Base-by-base conservation (phyloP, 2,797 vertebrate genomes). In the Cyclopterus lumpus region DNA sequence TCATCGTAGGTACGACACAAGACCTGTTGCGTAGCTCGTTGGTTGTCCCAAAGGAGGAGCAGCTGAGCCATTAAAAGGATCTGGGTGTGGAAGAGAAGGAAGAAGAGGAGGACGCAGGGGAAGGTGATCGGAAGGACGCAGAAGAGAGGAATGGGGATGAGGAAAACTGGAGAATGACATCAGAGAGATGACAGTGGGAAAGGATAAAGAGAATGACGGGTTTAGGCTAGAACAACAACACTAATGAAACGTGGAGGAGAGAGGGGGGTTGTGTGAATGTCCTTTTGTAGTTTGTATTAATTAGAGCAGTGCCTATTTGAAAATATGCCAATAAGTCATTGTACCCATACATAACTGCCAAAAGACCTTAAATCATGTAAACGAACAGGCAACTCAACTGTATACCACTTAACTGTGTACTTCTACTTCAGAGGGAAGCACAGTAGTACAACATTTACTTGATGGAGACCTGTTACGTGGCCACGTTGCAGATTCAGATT, bases 1-100 rank as follows among this genome's bases (percentile, higher is more conserved):
- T 81, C 36, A 38, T 12, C 60, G 18, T 62, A 42, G 42, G 15
- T 65, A 42, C 38, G 57, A 75, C n/a, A 46, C 3, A 54, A 71
- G 38, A 85, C 80, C 77, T 86, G 91, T 85, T 79, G 82, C 73
- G 9, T 8, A 30, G 26, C 22, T 71, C 75, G 48, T 65, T 77
- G 69, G 32, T 65, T 71, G 49, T 79, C 69, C 40, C 38, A 42
- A 55, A 59, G 28, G 67, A 69, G 38, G 70, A 53, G 58, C 63
- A 46, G 60, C 67, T 54, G 72, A 73, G 67, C 75, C 32, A 60
- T 55, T 76, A 84, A 54, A 44, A 44, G 40, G 65, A 87, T 73
- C 49, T 55, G 40, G 71, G 67, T 6, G 49, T 0, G 4, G 34
- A 30, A 61, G 61, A 12, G 26, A 67, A 60, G 22, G 26, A 57